A percentile compares a stretch with the other conserved stretches of the same genome.
These are phyloP conservation scores for Penaeus japonicus DNA, from an alignment of 1,140 invertebrate species.

Conservation along the genomic window DNA sequence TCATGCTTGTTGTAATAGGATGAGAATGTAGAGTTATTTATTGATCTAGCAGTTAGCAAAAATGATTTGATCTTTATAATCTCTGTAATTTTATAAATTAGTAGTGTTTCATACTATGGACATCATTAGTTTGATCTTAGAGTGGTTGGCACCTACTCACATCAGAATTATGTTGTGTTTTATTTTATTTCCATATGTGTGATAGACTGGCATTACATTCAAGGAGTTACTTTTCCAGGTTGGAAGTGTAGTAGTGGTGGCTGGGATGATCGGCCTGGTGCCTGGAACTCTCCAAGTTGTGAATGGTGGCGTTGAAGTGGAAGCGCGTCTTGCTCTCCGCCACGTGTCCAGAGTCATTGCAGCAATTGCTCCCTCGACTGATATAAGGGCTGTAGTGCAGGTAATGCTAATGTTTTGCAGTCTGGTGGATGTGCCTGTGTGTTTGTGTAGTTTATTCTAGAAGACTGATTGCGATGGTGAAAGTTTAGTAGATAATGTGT, in stretches of 20 bases:
- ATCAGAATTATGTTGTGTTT: not conserved
- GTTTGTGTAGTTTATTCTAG: not conserved
- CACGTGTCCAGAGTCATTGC: slow-evolving; percentile 82
- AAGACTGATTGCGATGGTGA: slow-evolving; percentile 61
- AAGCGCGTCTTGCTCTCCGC: slow-evolving; percentile 82
- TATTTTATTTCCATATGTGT: not conserved
- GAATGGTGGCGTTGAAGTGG: slow-evolving; percentile 75
- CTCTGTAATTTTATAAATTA: not conserved
- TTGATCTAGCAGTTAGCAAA: not conserved
- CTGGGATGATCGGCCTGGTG: slow-evolving; percentile 90
- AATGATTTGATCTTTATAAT: not conserved
- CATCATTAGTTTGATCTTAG: not conserved
- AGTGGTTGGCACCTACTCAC: no score
- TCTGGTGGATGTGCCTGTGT: not conserved
- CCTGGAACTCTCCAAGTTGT: slow-evolving; percentile 83
- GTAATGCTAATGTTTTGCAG: slow-evolving; percentile 63
- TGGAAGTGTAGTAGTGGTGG: slow-evolving; percentile 83
- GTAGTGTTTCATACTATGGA: not conserved
- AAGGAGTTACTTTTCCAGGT: slow-evolving; percentile 67
- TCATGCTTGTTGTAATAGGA: not conserved
- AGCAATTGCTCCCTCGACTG: slow-evolving; percentile 78
- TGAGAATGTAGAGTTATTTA: not conserved
- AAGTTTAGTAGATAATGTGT: slow-evolving; percentile 66
- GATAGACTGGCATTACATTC: not conserved
- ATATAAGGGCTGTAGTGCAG: slow-evolving; percentile 74